Conservation (phyloP, 53 echinoderm and acorn worm genomes). For the Holothuria scabra region DNA sequence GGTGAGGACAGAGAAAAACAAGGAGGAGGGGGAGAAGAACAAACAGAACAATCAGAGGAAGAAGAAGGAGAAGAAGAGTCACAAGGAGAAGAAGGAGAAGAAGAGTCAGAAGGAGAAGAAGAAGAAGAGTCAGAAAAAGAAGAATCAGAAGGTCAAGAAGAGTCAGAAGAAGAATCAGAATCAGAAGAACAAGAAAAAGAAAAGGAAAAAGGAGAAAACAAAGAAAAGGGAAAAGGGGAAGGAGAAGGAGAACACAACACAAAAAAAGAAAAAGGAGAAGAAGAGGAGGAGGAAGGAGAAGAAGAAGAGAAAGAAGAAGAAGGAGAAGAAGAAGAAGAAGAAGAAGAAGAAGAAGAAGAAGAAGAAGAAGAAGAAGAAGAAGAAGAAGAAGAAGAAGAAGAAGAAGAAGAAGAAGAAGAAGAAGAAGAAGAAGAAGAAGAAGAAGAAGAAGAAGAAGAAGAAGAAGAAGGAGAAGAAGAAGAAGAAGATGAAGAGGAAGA, state of each 20-base stretch:
- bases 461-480: neutral
- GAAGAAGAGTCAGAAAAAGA: neutral
- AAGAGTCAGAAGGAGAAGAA: neutral
- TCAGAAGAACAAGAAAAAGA: neutral
- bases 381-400: neutral
- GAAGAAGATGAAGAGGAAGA: neutral
- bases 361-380: too few relatives aligned
- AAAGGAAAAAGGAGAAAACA: neutral
- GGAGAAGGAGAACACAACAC: neutral
- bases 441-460: neutral
- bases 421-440: neutral
- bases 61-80: neutral
- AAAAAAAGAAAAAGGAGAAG: neutral
- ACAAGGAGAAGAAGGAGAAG: neutral
- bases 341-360: too few relatives aligned
- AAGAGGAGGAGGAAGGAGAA: neutral
- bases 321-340: too few relatives aligned
- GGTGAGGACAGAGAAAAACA: neutral
- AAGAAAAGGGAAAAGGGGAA: neutral
- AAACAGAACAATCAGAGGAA: neutral
- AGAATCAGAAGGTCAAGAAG: neutral
- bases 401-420: neutral
- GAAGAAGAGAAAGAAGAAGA: neutral
- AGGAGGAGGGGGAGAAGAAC: neutral
- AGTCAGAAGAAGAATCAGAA: neutral